These are phyloP conservation scores for Balaeniceps rex DNA, from an alignment of 2,113 vertebrate species.

Conservation along the genomic window DNA sequence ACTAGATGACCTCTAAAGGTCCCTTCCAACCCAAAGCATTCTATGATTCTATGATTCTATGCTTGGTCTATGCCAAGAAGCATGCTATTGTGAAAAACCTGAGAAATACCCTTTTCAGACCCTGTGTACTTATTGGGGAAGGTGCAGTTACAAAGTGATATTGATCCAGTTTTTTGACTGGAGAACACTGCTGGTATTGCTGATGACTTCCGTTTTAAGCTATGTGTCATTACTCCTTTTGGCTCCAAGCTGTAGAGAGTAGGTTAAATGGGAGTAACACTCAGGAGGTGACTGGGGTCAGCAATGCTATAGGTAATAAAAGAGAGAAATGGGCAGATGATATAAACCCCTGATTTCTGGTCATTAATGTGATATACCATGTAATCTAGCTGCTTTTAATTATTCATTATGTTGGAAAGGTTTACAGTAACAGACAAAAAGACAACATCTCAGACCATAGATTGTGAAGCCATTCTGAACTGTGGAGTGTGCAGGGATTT, in stretches of 20 bases:
- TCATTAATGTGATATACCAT: background rate
- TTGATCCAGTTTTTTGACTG: background rate
- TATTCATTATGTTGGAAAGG: conserved; percentile 17
- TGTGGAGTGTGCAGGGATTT: background rate
- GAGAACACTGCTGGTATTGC: background rate
- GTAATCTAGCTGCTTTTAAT: conserved; percentile 42
- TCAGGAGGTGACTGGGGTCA: background rate
- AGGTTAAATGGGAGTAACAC: background rate
- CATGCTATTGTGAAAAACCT: background rate
- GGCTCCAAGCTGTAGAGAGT: background rate
- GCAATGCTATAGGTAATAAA: background rate
- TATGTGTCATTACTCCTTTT: background rate
- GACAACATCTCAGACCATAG: background rate
- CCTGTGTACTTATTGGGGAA: background rate
- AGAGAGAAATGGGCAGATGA: background rate
- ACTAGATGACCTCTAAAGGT: no score
- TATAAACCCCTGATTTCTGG: background rate
- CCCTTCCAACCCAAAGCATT: no score
- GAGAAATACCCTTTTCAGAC: background rate
- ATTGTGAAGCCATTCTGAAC: background rate
- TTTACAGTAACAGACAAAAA: conserved; percentile 15
- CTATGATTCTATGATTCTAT: no score
- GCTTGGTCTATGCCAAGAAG: background rate
- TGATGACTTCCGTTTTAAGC: background rate
- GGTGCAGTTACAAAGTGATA: background rate